Percentiles rank a stretch among this genome's conserved stretches.
Evolutionary conservation across 2,797 vertebrate species (phyloP).

Genomic region (Columba guinea): DNA sequence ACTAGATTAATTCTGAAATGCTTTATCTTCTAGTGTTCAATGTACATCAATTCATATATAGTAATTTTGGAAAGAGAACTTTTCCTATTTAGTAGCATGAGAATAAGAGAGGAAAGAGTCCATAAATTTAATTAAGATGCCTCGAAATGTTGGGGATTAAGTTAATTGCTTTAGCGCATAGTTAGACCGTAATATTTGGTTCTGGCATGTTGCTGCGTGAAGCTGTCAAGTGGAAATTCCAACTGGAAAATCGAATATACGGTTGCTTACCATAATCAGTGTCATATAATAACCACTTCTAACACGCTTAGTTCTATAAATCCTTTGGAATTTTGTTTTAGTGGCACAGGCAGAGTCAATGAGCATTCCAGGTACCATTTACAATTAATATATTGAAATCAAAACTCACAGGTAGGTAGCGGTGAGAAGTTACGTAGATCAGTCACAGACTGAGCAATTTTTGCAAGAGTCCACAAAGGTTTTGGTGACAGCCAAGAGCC

Average conservation of each 20-base stretch:
- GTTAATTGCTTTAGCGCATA: constrained; percentile 41
- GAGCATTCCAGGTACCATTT: background rate
- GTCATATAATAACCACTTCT: constrained; percentile 13
- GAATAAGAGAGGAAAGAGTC: background rate
- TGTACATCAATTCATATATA: background rate
- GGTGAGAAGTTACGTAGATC: background rate
- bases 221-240: constrained; percentile 34
- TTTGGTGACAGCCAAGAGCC: background rate
- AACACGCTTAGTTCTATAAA: background rate
- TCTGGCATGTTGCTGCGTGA: constrained; percentile 24
- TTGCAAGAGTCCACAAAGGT: background rate
- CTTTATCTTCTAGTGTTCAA: background rate
- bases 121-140: constrained; percentile 51
- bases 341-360: background rate
- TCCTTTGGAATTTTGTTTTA: background rate
- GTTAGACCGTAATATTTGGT: constrained; percentile 7
- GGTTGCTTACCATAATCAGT: constrained; percentile 1
- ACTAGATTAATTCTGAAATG: background rate
- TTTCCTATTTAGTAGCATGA: background rate
- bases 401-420: background rate
- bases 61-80: constrained; percentile 1
- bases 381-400: background rate
- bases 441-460: background rate
- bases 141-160: constrained; percentile 44
- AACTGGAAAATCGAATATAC: constrained; percentile 39